A percentile compares a stretch with the other conserved stretches of the same genome.
Evolutionary conservation across 2,113 vertebrate genomes (phyloP).

Genomic region (Chrysochloris asiatica): DNA sequence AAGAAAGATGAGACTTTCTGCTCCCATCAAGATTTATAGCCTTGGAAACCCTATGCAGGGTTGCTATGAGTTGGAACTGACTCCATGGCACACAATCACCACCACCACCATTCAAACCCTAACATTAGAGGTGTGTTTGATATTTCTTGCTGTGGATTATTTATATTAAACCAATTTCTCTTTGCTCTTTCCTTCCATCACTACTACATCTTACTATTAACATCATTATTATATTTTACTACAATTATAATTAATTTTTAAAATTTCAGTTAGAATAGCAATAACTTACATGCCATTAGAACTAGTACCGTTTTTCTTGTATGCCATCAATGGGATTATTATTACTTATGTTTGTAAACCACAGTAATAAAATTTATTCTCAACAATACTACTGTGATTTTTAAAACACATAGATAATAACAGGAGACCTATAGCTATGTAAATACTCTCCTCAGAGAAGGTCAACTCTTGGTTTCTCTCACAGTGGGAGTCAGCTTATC

Average conservation of each 20-base stretch:
- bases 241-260: background rate
- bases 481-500: background rate
- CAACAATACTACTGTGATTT: background rate
- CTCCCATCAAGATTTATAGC: too few relatives aligned
- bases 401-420: constrained; percentile 12
- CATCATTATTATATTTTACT: background rate
- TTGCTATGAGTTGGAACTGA: too few relatives aligned
- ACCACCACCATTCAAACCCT: too few relatives aligned
- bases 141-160: background rate
- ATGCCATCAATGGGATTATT: background rate
- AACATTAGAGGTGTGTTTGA: background rate
- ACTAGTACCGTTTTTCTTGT: constrained; percentile 4
- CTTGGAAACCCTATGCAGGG: too few relatives aligned
- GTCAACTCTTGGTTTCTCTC: background rate
- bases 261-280: background rate
- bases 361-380: background rate
- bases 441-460: background rate
- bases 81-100: too few relatives aligned
- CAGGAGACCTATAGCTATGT: background rate
- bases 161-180: constrained; percentile 16
- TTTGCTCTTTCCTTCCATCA: background rate
- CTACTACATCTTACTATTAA: background rate
- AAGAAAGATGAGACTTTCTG: too few relatives aligned
- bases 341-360: background rate
- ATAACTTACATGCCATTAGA: constrained; percentile 12